Evolutionary conservation across 92 coral and sea anemone genomes (phyloP).

Genomic region (Porites lobata): DNA sequence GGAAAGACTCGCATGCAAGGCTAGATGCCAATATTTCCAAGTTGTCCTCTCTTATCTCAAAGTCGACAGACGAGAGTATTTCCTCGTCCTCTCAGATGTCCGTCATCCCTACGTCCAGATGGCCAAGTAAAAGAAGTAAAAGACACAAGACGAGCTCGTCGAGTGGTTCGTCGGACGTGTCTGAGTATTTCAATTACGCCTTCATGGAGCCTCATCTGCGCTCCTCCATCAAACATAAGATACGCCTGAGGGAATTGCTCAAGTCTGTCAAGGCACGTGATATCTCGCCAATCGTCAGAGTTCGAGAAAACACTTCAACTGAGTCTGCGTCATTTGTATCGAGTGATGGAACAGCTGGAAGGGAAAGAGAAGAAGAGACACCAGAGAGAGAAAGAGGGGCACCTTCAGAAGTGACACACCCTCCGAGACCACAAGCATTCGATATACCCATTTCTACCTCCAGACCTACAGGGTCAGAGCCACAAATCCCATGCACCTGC

Average conservation of each 20-base stretch:
- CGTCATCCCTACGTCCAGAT: slow-evolving; percentile 34
- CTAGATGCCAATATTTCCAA: slow-evolving; percentile 60
- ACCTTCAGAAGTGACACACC: not conserved
- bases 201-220: slow-evolving; percentile 62
- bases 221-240: slow-evolving; percentile 72
- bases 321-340: slow-evolving; percentile 54
- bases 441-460: slow-evolving; percentile 6
- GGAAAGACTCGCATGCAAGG: slow-evolving; percentile 49
- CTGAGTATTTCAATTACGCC: slow-evolving; percentile 71
- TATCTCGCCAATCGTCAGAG: slow-evolving; percentile 30
- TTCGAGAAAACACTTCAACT: slow-evolving; percentile 8
- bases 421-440: not conserved
- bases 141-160: slow-evolving; percentile 58
- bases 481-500: slow-evolving; percentile 10
- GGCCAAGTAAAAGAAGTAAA: slow-evolving; percentile 22
- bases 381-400: slow-evolving; percentile 14
- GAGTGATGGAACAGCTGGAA: slow-evolving; percentile 14
- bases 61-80: slow-evolving; percentile 63
- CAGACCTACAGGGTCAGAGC: not conserved
- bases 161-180: slow-evolving; percentile 74
- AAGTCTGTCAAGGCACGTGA: slow-evolving; percentile 66
- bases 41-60: slow-evolving; percentile 76
- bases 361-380: not conserved
- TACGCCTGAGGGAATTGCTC: slow-evolving; percentile 73
- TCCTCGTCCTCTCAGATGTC: slow-evolving; percentile 58